These are phyloP conservation scores for Caiman crocodilus DNA, from an alignment of 2,797 vertebrate species.

Conservation along the genomic window DNA sequence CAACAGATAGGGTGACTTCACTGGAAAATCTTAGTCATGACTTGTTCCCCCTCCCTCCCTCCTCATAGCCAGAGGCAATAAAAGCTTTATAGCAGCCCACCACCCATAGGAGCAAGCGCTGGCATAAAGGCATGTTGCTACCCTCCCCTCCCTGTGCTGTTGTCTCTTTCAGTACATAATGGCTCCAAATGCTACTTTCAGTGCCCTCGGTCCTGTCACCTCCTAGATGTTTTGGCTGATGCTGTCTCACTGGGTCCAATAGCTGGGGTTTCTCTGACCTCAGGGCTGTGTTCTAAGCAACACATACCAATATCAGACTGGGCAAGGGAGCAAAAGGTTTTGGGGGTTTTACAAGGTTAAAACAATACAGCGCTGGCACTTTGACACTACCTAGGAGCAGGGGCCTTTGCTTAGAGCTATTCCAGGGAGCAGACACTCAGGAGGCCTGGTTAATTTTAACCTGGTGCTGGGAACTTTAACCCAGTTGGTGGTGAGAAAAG, in stretches of 20 bases:
- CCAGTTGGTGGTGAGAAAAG: background rate
- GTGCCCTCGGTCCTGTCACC: background rate
- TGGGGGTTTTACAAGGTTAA: background rate
- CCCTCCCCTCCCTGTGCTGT: too few species aligned
- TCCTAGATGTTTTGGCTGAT: too few species aligned
- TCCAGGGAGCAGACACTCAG: background rate
- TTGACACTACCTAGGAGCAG: background rate
- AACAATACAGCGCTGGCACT: background rate
- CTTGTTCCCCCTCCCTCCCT: background rate
- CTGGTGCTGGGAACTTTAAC: background rate
- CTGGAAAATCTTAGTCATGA: background rate
- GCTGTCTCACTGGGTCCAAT: background rate
- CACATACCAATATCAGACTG: background rate
- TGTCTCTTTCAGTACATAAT: too few species aligned
- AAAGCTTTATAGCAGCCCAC: background rate
- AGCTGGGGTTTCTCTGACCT: background rate
- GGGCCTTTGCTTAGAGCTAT: background rate
- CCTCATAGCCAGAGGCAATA: background rate
- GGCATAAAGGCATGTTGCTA: background rate
- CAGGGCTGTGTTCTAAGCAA: background rate
- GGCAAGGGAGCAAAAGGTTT: background rate
- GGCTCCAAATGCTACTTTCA: background rate
- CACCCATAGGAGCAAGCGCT: background rate
- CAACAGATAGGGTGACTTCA: background rate
- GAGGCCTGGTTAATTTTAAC: background rate